Evolutionary conservation across 2,113 vertebrate species (phyloP).

Genomic region (Gallinago jamesoni): DNA sequence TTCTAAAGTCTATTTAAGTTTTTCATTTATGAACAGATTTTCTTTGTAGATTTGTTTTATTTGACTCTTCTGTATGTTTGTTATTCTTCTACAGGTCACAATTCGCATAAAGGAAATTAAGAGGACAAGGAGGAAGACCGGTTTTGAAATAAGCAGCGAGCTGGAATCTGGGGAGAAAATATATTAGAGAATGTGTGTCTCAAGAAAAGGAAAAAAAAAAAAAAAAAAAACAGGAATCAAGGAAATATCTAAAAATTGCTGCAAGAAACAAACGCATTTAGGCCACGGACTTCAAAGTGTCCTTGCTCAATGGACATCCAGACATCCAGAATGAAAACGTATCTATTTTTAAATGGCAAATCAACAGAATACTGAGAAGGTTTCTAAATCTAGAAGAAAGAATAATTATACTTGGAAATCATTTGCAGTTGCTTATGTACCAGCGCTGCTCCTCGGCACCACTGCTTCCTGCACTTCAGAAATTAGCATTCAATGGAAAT

Average conservation of each 20-base stretch:
- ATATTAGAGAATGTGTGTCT: not conserved
- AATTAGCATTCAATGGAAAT: not conserved
- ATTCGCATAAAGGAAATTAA: conserved; percentile 29
- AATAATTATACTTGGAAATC: not conserved
- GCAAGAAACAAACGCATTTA: conserved; percentile 46
- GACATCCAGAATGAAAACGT: not conserved
- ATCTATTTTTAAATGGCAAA: not conserved
- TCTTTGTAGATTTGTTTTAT: not conserved
- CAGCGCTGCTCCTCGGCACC: not conserved
- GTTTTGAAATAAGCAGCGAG: not conserved
- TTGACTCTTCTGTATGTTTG: not conserved
- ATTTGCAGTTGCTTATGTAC: not conserved
- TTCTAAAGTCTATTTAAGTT: not conserved
- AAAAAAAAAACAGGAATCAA: not conserved
- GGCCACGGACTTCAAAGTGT: not conserved
- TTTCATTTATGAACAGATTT: conserved; percentile 12
- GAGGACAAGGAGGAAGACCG: not conserved
- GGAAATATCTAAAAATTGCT: conserved; percentile 26
- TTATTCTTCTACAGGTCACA: not conserved
- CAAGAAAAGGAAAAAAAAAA: not conserved
- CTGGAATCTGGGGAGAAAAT: not conserved
- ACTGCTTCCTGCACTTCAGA: not conserved
- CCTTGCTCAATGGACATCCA: not conserved
- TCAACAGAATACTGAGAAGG: not conserved
- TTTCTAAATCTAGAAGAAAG: not conserved